Base-by-base conservation (phyloP, 2,888 invertebrate species). In the Neoaliturus tenellus region DNA sequence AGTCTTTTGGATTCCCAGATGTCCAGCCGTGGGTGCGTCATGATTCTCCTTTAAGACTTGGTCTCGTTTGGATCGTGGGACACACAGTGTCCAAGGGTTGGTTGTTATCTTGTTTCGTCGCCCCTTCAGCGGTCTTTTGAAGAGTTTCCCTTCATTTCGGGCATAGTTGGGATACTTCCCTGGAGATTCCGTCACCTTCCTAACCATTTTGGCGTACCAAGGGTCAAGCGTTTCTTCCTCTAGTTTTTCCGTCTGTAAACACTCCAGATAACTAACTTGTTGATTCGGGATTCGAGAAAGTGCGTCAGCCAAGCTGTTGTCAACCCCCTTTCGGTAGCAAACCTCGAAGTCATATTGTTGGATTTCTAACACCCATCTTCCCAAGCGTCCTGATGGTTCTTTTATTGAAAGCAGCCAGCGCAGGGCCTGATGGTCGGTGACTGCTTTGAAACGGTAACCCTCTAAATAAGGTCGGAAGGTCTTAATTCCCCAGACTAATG, bases 21-120 rank as follows among this genome's bases (percentile, higher is more conserved):
- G 89, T 23, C 87, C 89, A 0, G 86, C 84, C n/a, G 86, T 83
- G 4, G 88, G 87, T 5, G 83, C 83, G 83, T 89, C 87, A 51
- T 89, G 89, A 82, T 80, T 83, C 25, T 86, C 35, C 1, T 25
- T 23, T 0, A 89, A 81, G 1, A 86, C 20, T 1, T 81, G 33
- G 23, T 51, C 20, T 0, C 86, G 80, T 28, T 23, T 17, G 1
- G 67, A 58, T 25, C 86, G 85, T 17, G 31, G 28, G 4, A 67
- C 67, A 23, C 67, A 67, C 10, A 67, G 35, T n/a, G 6, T 31
- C 31, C 67, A 33, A 10, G 35, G n/a, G 67, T 67, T 17, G 31
- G 4, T 2, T 51, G 8, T 8, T 4, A 10, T 51, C 17, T 17
- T 3, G 10, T 0, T 23, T 51, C 6, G 20, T 51, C 23, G 4